Conservation (phyloP, 2,113 vertebrate genomes). For the Tauraco erythrolophus region DNA sequence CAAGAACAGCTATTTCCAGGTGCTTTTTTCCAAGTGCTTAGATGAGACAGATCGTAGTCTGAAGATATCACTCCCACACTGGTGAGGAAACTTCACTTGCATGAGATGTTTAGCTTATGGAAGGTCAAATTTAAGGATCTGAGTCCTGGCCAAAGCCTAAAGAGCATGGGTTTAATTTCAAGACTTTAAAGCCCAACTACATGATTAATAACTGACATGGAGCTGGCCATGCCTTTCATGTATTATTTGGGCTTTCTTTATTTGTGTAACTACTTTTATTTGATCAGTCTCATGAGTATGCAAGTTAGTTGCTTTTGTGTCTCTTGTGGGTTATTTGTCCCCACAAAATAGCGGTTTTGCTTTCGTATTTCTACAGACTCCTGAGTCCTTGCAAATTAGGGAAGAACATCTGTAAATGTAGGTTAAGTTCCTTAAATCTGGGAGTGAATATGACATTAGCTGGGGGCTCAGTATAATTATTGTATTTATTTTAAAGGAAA, state of each 20-base stretch:
- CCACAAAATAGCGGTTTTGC: background rate
- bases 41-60: background rate
- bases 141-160: background rate
- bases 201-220: background rate
- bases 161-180: background rate
- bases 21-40: background rate
- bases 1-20: background rate
- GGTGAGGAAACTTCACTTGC: background rate
- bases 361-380: background rate
- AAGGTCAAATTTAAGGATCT: background rate
- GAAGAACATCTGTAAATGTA: background rate
- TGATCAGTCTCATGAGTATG: background rate
- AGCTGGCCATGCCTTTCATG: background rate
- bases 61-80: background rate
- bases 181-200: background rate
- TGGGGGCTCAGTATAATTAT: background rate
- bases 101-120: accelerated
- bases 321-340: background rate
- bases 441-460: background rate
- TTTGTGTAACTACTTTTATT: background rate
- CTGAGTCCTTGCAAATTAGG: background rate
- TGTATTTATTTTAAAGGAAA: slow-evolving; percentile 9
- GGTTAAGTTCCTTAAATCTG: background rate
- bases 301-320: background rate
- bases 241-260: background rate